phyloP scores from a whole-genome alignment of 2,797 vertebrate genomes.

The Enteromius radiatus region DNA sequence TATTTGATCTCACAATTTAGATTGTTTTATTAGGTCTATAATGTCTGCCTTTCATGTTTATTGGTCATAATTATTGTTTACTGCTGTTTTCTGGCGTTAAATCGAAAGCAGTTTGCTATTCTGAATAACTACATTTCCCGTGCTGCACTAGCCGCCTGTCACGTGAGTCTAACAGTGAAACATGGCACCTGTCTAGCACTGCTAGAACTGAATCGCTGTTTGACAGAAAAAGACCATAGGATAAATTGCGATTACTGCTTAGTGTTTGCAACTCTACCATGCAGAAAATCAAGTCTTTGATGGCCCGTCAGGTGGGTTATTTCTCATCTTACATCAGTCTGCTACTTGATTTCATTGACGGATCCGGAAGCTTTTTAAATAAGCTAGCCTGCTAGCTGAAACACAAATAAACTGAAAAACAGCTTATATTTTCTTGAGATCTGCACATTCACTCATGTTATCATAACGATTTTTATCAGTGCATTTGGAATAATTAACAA shows the following conservation, averaged over 20 bases:
- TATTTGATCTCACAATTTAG: not conserved
- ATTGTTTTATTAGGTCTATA: not conserved
- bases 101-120: not conserved
- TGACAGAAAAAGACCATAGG: conserved; percentile 45
- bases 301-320: conserved; percentile 92
- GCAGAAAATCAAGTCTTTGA: conserved; percentile 98
- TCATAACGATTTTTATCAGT: not conserved
- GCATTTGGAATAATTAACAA: not conserved
- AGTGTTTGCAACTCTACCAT: conserved; percentile 68
- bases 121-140: conserved; percentile 80
- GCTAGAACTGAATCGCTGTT: conserved; percentile 63
- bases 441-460: not conserved
- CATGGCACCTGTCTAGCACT: conserved; percentile 82
- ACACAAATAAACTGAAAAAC: conserved; percentile 51
- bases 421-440: not conserved
- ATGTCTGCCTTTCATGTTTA: not conserved
- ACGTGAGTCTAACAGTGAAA: conserved; percentile 80
- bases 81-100: not conserved
- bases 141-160: conserved; percentile 63
- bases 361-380: conserved; percentile 62
- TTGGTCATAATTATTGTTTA: not conserved
- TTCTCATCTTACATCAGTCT: not conserved
- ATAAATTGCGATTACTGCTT: not conserved
- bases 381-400: conserved; percentile 64
- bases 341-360: not conserved